Percentiles rank a stretch among this genome's conserved stretches.
These are phyloP conservation scores for Epinephelus awoara DNA, from an alignment of 2,797 vertebrate species.

Conservation along the genomic window DNA sequence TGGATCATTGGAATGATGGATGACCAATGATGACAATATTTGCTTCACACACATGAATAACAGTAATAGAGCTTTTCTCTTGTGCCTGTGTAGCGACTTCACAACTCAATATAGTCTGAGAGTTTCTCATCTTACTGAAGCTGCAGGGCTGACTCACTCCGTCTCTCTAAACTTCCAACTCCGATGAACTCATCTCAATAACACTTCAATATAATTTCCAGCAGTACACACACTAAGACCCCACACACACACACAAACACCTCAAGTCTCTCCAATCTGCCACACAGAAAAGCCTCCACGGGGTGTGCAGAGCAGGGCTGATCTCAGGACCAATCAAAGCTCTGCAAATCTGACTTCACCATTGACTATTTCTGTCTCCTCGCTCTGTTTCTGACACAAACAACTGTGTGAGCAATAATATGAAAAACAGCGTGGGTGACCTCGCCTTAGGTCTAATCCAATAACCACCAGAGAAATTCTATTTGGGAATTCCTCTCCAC, in stretches of 20 bases:
- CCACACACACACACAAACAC: background rate
- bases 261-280: background rate
- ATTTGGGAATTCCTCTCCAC: conserved; percentile 53
- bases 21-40: background rate
- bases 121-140: background rate
- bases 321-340: conserved; percentile 3
- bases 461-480: conserved; percentile 49
- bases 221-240: conserved; percentile 16
- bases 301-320: background rate
- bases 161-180: background rate
- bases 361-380: background rate
- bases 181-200: background rate
- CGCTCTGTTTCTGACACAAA: conserved; percentile 4
- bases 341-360: background rate
- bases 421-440: conserved; percentile 10
- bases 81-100: too few species aligned
- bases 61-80: background rate
- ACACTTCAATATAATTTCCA: conserved; percentile 2
- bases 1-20: background rate
- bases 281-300: background rate
- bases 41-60: background rate
- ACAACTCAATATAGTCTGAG: background rate
- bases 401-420: conserved; percentile 12
- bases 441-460: conserved; percentile 19
- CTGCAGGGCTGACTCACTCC: background rate